A percentile compares a stretch with the other conserved stretches of the same genome.
phyloP scores from a whole-genome alignment of 2,888 invertebrate species.

The Ametastegia equiseti region DNA sequence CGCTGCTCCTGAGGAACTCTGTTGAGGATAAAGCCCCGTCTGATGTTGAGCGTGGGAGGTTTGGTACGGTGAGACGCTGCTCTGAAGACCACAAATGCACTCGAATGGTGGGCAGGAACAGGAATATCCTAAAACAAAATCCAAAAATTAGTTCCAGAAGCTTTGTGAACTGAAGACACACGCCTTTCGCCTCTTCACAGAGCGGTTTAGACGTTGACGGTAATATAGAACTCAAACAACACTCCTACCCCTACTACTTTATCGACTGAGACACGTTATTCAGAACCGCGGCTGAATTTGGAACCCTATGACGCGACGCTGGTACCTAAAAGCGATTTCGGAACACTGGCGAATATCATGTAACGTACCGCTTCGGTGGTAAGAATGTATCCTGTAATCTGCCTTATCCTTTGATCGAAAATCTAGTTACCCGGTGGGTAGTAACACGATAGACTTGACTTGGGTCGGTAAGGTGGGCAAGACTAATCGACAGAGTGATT shows the following conservation, averaged over 20 bases:
- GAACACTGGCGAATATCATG: too few species aligned
- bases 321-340: too few species aligned
- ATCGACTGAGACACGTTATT: neutral
- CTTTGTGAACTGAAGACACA: neutral
- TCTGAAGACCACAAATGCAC: conserved; percentile 81
- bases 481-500: neutral
- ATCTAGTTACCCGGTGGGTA: too few species aligned
- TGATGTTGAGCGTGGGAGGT: conserved; percentile 60
- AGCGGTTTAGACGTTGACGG: neutral
- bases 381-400: too few species aligned
- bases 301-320: too few species aligned
- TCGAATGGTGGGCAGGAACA: conserved; percentile 88
- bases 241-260: neutral
- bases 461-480: neutral
- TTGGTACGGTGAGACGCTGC: conserved; percentile 63
- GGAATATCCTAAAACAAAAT: conserved; percentile 77
- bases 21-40: conserved; percentile 60
- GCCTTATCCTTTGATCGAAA: too few species aligned
- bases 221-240: neutral
- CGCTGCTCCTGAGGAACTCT: conserved; percentile 55
- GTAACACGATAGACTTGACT: neutral
- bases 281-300: too few species aligned
- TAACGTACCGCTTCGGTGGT: too few species aligned
- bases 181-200: neutral
- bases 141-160: neutral